Evolutionary conservation across 2,797 vertebrate species (phyloP), one percentile per base, ranked within the genome.

Genomic region (Sandelia bainsii): DNA sequence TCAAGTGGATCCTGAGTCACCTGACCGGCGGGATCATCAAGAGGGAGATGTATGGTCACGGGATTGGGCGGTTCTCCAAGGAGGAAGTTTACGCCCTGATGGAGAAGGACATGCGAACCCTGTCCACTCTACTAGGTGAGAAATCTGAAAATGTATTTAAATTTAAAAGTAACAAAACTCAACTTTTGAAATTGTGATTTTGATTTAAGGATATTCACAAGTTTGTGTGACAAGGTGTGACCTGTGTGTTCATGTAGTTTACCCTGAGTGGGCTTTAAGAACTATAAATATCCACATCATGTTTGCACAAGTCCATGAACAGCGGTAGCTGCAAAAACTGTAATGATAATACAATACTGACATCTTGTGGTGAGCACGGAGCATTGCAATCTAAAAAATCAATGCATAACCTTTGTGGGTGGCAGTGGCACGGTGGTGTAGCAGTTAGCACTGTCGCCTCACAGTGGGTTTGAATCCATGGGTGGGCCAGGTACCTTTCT

Each of bases 21-120:
- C 94, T 98, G 92, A 99, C 96, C 0, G 96, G 97, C 62, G 96
- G 97, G 61, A 98, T 99, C 0, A 95, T 99, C 62, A 97, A 96
- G 89, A 94, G 97, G 56, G 98, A 99, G 71, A 99, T 99, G 98
- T 98, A 98, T 0, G 97, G 98, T 25, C 98, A 99, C 0, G 98
- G 98, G 79, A 98, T 99, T 0, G 98, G 98, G n/a, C 97, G 98
- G 25, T 98, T 98, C 90, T 97, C 97, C 0, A 95, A 96, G 79
- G 97, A 99, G 14, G 96, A 98, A 81, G 97, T 99, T 76, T 99
- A 99, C 79, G 84, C 85, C 6, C 91, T 98, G 89, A 99, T 99
- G 98, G 98, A 99, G 94, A 99, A 97, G 90, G 98, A 99, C 93
- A 98, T 99, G 98, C 92, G 97, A 52, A 98, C 97, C 0, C 93